phyloP scores from a whole-genome alignment of 2,797 vertebrate genomes.

The Liasis olivaceus region DNA sequence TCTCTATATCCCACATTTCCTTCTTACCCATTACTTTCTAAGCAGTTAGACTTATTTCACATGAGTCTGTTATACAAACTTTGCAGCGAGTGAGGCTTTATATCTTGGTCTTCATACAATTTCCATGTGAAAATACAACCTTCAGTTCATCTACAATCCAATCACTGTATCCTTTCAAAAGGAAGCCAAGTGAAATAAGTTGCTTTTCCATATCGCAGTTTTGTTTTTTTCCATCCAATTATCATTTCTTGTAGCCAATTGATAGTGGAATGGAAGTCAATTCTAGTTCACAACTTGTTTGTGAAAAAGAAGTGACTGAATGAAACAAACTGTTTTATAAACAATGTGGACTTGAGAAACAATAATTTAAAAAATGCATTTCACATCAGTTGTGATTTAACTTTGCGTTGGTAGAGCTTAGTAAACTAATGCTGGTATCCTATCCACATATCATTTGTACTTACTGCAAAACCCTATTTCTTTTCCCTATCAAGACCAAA shows the following conservation, averaged over 20 bases:
- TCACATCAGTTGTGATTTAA: not conserved
- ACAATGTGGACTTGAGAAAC: not conserved
- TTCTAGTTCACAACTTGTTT: conserved; percentile 57
- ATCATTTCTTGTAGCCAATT: conserved; percentile 41
- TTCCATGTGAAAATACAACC: conserved; percentile 3
- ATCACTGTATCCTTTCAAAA: conserved; percentile 35
- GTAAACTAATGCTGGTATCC: not conserved
- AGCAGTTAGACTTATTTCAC: not conserved
- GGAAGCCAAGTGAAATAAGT: conserved; percentile 4
- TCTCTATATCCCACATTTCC: not conserved
- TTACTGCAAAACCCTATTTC: not conserved
- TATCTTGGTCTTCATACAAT: not conserved
- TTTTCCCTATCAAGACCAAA: not conserved
- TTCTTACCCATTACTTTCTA: not conserved
- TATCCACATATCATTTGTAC: not conserved
- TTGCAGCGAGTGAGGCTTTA: not conserved
- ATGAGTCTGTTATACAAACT: not conserved
- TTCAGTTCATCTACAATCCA: conserved; percentile 32
- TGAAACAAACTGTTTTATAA: conserved; percentile 51
- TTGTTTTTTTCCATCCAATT: conserved; percentile 45
- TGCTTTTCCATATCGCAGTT: conserved; percentile 40
- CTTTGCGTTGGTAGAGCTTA: not conserved
- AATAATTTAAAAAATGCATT: not conserved
- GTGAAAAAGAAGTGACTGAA: conserved; percentile 60
- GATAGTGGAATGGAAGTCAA: conserved; percentile 40